Evolutionary conservation across 2,888 invertebrate genomes (phyloP), one percentile per base, ranked within the genome.

Genomic region (Artemia sp.): DNA sequence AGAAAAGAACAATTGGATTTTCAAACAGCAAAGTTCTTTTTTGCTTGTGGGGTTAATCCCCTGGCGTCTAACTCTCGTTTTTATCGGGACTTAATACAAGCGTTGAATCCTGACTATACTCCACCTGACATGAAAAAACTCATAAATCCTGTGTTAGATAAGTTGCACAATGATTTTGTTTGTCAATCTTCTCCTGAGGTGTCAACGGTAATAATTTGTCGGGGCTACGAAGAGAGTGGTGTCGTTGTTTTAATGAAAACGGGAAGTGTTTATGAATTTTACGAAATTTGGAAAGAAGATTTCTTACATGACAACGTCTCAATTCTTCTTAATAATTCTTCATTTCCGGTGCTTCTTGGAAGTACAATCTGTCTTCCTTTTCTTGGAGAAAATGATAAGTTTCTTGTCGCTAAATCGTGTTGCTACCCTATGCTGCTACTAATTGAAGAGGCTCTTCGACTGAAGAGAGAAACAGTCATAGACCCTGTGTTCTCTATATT

Each of bases 71-170:
- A n/a, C 8, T 58, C 64, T 58, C 64, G 14, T 58, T 10, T 58
- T 58, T 58, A 19, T 24, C 64, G 64, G n/a, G 64, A 58, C 14
- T 58, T 58, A n/a, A 24, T 58, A n/a, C n/a, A 10, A 58, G 11
- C 64, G n/a, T 24, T 58, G 64, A 58, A 58, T 24, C 64, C 64
- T 19, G 64, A 58, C 24, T 58, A 58, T 58, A 58, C 24, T 11
- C 64, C 64, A 19, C 64, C 64, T 24, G 64, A 58, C 24, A 24
- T 24, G 24, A 58, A 24, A 58, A 58, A 58, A 58, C 64, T 58
- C 14, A 10, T 24, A 58, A 24, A 24, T 58, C 64, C 64, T 19
- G 24, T 58, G 9, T 58, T 58, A 24, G 64, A 58, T 58, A n/a
- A 24, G 64, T 19, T 58, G n/a, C 38, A 38, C 38, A 10, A 58